Percentiles rank a stretch among this genome's conserved stretches.
phyloP scores from a whole-genome alignment of 2,797 vertebrate genomes.

The Coreius guichenoti region DNA sequence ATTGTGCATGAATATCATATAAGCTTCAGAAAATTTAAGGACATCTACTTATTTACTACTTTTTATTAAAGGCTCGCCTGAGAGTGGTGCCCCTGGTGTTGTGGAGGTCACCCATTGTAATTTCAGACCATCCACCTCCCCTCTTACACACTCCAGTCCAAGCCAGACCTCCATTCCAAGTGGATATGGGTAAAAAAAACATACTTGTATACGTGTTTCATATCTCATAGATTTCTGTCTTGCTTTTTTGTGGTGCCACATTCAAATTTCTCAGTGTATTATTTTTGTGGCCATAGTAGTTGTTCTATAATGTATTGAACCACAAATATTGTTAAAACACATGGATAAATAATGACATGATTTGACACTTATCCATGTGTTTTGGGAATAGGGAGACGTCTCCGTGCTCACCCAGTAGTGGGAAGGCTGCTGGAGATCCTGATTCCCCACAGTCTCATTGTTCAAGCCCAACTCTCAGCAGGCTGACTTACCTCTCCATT shows the following conservation, averaged over 20 bases:
- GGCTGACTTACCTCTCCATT: constrained; percentile 90
- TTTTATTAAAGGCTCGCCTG: constrained; percentile 62
- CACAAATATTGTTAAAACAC: too few relatives aligned
- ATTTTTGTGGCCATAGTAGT: neutral
- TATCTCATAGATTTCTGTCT: neutral
- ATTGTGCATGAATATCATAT: neutral
- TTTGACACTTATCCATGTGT: constrained; percentile 8
- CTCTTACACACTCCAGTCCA: constrained; percentile 94
- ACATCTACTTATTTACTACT: constrained; percentile 15
- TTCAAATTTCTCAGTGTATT: neutral
- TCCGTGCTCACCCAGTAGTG: constrained; percentile 60
- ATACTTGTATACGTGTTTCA: neutral
- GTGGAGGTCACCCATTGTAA: constrained; percentile 80
- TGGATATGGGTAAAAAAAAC: constrained; percentile 69
- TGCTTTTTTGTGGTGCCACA: neutral
- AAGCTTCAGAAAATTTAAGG: neutral
- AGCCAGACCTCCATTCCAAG: constrained; percentile 84
- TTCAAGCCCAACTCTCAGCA: constrained; percentile 83
- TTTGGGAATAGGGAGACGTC: constrained; percentile 67
- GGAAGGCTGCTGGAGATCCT: constrained; percentile 58
- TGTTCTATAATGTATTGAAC: neutral
- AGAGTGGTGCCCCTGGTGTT: constrained; percentile 54
- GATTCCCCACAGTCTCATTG: constrained; percentile 75
- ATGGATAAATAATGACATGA: neutral
- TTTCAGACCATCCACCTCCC: constrained; percentile 92